Evolutionary conservation across 1,140 invertebrate species (phyloP).

Genomic region (Trichonephila clavipes): DNA sequence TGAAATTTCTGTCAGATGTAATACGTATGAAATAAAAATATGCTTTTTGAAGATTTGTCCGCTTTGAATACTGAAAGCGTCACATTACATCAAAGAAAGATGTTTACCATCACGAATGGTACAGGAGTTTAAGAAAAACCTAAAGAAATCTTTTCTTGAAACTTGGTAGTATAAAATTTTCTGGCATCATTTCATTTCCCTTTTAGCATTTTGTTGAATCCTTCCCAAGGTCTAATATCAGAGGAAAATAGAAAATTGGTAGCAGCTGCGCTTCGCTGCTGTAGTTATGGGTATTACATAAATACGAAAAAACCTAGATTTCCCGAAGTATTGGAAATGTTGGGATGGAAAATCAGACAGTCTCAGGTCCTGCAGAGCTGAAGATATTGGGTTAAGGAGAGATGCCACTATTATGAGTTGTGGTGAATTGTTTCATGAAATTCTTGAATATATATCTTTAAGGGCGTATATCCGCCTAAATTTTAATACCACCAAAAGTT

Average conservation of each 20-base stretch:
- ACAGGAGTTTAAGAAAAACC: background rate
- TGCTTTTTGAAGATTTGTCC: background rate
- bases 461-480: background rate
- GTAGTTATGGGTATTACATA: constrained; percentile 60
- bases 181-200: constrained; percentile 46
- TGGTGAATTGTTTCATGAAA: constrained; percentile 40
- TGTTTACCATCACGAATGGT: background rate
- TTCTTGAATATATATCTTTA: constrained; percentile 27
- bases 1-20: too few relatives aligned
- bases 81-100: constrained; percentile 8
- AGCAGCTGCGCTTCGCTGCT: constrained; percentile 35
- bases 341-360: background rate
- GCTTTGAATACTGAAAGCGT: background rate
- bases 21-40: background rate
- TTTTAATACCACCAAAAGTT: background rate
- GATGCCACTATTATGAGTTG: constrained; percentile 39
- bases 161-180: constrained; percentile 17
- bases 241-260: constrained; percentile 52
- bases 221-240: constrained; percentile 63
- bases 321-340: constrained; percentile 57
- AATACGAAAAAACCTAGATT: background rate
- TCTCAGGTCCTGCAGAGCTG: background rate
- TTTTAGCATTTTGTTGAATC: constrained; percentile 56
- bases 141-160: constrained; percentile 27
- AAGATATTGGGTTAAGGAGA: constrained; percentile 55